These are phyloP conservation scores for Saturnia pavonia DNA, from an alignment of 2,888 invertebrate species.

Conservation along the genomic window DNA sequence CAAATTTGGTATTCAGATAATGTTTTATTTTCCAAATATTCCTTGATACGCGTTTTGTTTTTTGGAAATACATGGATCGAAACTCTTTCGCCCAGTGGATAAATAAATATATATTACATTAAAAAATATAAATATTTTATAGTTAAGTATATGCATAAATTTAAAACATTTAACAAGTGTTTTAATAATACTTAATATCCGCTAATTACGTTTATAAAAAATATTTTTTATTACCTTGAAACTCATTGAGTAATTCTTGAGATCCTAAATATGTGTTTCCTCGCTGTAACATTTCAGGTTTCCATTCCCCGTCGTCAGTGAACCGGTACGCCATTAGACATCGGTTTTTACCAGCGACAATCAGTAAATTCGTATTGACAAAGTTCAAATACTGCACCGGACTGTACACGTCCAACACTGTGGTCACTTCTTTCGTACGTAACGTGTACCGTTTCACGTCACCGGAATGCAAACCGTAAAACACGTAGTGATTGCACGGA, in stretches of 20 bases:
- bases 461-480: constrained; percentile 74
- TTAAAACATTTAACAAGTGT: no score
- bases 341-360: constrained; percentile 67
- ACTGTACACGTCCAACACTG: constrained; percentile 68
- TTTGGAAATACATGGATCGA: no score
- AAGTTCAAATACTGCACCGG: constrained; percentile 68
- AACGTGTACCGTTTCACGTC: constrained; percentile 67
- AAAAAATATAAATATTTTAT: no score
- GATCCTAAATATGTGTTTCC: constrained; percentile 69
- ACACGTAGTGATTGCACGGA: constrained; percentile 74
- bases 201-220: neutral
- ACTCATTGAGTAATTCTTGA: constrained; percentile 71
- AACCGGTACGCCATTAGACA: constrained; percentile 69
- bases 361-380: constrained; percentile 55
- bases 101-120: no score
- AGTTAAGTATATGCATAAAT: no score
- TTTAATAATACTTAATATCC: neutral
- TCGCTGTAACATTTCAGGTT: constrained; percentile 65
- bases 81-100: no score
- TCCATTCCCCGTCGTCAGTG: constrained; percentile 52
- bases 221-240: constrained; percentile 51
- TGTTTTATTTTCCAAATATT: no score
- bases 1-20: no score
- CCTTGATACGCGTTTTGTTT: no score
- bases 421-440: constrained; percentile 53